A percentile compares a stretch with the other conserved stretches of the same genome.
Evolutionary conservation across 2,888 invertebrate genomes (phyloP).

Genomic region (Asteroscopus sphinx): DNA sequence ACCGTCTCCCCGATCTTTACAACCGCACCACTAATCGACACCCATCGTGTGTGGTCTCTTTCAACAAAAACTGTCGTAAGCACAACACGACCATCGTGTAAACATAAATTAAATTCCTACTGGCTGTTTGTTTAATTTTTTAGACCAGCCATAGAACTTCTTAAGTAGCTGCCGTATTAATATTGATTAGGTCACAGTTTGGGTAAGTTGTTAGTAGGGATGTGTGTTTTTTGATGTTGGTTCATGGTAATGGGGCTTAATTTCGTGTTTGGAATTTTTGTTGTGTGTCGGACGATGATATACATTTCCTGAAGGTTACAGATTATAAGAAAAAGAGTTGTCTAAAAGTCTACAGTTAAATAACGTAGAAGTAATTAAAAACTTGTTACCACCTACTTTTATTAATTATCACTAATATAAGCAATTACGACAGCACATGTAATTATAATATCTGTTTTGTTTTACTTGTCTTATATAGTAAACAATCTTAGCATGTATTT

Average conservation of each 20-base stretch:
- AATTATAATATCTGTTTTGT: too few species aligned
- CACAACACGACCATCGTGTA: constrained; percentile 66
- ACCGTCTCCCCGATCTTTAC: constrained; percentile 34
- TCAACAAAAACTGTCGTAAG: constrained; percentile 66
- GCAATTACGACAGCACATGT: too few species aligned
- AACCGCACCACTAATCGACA: constrained; percentile 63
- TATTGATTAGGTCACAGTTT: constrained; percentile 66
- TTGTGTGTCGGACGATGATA: constrained; percentile 12
- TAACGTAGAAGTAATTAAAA: too few species aligned
- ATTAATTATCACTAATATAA: too few species aligned
- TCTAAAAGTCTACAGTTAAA: background rate
- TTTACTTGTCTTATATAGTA: too few species aligned
- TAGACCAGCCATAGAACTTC: constrained; percentile 69
- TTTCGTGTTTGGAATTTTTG: constrained; percentile 42
- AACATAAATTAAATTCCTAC: constrained; percentile 78
- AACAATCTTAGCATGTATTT: too few species aligned
- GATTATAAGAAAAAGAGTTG: background rate
- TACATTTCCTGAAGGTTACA: background rate
- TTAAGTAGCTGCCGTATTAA: constrained; percentile 73
- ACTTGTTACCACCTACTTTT: too few species aligned
- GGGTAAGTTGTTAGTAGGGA: constrained; percentile 58
- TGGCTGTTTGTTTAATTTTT: constrained; percentile 69
- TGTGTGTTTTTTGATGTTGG: constrained; percentile 46
- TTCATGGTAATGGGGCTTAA: constrained; percentile 54
- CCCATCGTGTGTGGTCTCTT: constrained; percentile 72